Base-by-base conservation (phyloP, 1,140 invertebrate genomes). In the Reticulitermes speratus region DNA sequence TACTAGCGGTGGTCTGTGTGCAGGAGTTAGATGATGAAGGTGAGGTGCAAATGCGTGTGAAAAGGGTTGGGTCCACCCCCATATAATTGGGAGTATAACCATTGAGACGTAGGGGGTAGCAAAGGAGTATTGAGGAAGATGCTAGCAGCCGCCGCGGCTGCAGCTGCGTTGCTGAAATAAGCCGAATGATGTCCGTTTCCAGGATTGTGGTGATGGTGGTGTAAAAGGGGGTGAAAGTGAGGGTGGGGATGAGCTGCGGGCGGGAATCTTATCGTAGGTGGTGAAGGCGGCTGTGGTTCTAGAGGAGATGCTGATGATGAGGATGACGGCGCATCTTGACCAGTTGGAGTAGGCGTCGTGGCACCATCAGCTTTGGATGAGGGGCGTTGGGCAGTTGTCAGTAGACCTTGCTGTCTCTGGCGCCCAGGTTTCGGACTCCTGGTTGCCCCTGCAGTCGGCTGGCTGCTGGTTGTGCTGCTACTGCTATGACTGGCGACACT, bases 71-170 rank as follows among this genome's bases (percentile, higher is more conserved):
- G 25, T 25, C 8, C 65, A 30, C 65, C 25, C 2, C 86, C 86
- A 32, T 95, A 95, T 3, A 96, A 91, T 88, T 95, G 95, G 0
- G 94, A 94, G 89, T 96, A 96, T 1, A 96, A 90, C 95, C 95
- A 96, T 85, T 95, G 95, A 55, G 94, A 94, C 3, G 95, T 94
- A 7, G 94, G 94, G n/a, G 94, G 94, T 69, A 95, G 89, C 16
- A 96, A 90, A 0, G 95, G 94, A 8, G 94, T 93, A 89, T 95
- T 95, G 44, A 96, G 90, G 88, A 96, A 95, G 69, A 96, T 90
- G 89, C 94, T 94, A 9, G 94, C 94, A 12, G 94, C 94, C 88
- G 95, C 89, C 44, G 94, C 94, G 84, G 44, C 75, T 16, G 48
- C 81, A 21, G 25, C 38, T 16, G 85, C 59, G 30, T 9, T 69